Evolutionary conservation across 2,113 vertebrate genomes (phyloP).

Genomic region (Albula glossodonta): DNA sequence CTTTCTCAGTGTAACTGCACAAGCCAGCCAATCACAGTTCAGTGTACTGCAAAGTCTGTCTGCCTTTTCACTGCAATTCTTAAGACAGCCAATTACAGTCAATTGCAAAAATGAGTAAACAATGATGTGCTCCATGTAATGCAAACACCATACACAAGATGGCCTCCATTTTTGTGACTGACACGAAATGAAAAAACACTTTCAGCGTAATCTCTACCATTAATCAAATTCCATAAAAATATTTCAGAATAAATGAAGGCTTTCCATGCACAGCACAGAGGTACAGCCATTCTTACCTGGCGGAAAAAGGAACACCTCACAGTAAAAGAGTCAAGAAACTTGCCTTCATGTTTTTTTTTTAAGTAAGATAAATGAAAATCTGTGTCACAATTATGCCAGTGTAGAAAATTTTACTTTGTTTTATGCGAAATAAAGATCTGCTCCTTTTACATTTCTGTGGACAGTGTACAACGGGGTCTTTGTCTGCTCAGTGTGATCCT

Average conservation of each 20-base stretch:
- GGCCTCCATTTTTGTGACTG: no score
- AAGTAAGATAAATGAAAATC: no score
- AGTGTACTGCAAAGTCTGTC: background rate
- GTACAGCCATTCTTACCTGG: background rate
- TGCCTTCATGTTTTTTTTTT: background rate
- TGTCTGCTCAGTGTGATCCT: background rate
- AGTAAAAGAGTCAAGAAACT: background rate
- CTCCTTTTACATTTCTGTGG: background rate
- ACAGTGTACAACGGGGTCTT: background rate
- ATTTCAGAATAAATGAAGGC: no score
- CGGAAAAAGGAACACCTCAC: background rate
- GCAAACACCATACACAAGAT: no score
- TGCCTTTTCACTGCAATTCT: background rate
- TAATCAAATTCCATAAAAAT: no score
- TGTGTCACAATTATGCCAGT: background rate
- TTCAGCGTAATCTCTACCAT: no score
- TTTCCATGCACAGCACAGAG: no score
- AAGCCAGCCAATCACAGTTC: conserved; percentile 4
- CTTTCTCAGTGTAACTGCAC: background rate
- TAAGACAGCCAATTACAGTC: background rate
- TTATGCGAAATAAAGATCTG: background rate
- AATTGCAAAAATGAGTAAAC: no score
- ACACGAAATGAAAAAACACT: no score
- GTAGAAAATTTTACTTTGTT: background rate
- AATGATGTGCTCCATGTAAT: no score